Conservation (phyloP, 2,797 vertebrate genomes). For the Neolamprologus multifasciatus region DNA sequence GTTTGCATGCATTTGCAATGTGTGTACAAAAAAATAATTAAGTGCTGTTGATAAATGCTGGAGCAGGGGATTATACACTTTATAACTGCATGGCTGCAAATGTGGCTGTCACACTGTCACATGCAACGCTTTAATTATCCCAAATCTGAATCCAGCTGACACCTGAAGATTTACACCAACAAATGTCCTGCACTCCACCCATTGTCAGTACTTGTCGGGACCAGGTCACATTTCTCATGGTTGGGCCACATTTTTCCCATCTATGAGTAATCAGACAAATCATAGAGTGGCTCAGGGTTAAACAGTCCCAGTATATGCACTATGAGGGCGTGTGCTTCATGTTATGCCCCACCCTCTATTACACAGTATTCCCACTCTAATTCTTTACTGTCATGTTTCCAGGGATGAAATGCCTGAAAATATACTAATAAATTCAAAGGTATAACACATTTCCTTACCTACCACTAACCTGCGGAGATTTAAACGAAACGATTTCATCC, state of each 20-base stretch:
- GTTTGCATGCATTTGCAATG: neutral
- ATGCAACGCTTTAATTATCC: neutral
- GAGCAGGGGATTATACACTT: neutral
- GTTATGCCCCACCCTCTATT: neutral
- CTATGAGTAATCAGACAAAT: neutral
- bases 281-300: neutral
- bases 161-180: neutral
- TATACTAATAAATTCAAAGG: neutral
- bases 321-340: neutral
- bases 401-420: neutral
- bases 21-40: neutral
- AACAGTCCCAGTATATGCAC: neutral
- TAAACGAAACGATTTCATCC: neutral
- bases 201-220: neutral
- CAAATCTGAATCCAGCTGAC: neutral
- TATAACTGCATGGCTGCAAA: neutral
- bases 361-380: neutral
- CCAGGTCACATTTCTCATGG: neutral
- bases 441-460: neutral
- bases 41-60: neutral
- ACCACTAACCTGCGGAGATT: neutral
- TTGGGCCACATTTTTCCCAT: neutral
- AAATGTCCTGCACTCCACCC: neutral
- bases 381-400: neutral
- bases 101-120: neutral